Percentiles rank a stretch among this genome's conserved stretches.
phyloP scores from a whole-genome alignment of 2,113 vertebrate genomes.

The Myocastor coypus region DNA sequence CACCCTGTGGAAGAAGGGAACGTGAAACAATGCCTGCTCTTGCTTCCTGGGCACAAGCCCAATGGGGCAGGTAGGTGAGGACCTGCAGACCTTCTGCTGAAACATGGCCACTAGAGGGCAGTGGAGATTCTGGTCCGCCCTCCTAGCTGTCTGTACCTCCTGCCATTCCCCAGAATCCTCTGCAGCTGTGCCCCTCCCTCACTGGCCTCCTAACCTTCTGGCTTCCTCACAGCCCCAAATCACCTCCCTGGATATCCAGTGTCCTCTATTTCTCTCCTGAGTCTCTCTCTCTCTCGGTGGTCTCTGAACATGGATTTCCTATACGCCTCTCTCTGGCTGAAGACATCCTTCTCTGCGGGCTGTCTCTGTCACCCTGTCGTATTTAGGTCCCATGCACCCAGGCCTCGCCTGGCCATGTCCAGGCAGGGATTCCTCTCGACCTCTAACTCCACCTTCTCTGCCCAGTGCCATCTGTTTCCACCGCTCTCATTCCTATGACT shows the following conservation, averaged over 20 bases:
- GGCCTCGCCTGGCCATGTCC: background rate
- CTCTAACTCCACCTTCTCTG: background rate
- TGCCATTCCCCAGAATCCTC: background rate
- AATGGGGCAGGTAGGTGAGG: background rate
- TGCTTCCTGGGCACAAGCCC: background rate
- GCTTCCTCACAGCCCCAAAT: accelerated
- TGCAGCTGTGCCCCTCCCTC: too few species aligned
- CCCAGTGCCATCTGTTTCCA: background rate
- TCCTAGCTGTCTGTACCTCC: background rate
- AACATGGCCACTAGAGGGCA: background rate
- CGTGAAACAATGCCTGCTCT: background rate
- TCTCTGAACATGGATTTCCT: background rate
- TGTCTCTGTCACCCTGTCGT: background rate
- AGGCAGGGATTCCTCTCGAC: background rate
- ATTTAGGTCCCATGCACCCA: background rate
- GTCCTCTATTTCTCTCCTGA: background rate
- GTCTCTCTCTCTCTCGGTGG: background rate
- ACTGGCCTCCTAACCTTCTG: background rate
- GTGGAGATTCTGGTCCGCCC: background rate
- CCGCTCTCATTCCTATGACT: background rate
- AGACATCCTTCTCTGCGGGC: background rate
- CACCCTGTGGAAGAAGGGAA: slow-evolving; percentile 87
- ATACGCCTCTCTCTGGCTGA: background rate
- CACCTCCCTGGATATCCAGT: background rate
- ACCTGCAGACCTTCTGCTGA: background rate